Conservation (phyloP, 2,888 invertebrate species). For the Ptilodon capucinus region DNA sequence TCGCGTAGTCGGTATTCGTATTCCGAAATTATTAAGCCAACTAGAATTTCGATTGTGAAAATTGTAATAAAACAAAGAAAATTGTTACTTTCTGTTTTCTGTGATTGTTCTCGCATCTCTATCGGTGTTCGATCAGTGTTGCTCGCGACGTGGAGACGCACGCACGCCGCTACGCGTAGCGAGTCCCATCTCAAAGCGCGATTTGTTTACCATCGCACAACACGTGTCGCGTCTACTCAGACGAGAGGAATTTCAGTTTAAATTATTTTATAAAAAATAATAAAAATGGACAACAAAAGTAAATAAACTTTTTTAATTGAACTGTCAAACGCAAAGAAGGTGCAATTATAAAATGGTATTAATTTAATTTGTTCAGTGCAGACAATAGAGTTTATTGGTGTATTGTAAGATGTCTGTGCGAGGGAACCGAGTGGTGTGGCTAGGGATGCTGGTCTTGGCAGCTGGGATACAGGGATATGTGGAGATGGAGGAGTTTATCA, state of each 20-base stretch:
- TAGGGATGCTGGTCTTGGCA: slow-evolving; percentile 51
- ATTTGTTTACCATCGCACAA: slow-evolving; percentile 52
- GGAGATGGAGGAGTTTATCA: slow-evolving; percentile 79
- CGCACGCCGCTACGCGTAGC: slow-evolving; percentile 52
- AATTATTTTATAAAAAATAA: slow-evolving; percentile 3
- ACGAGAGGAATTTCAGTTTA: too few species aligned
- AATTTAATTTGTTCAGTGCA: slow-evolving; percentile 17
- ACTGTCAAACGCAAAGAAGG: not conserved
- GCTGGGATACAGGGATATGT: slow-evolving; percentile 68
- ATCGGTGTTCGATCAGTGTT: slow-evolving; percentile 69
- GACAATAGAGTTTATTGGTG: slow-evolving; percentile 26
- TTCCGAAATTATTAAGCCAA: slow-evolving; percentile 5
- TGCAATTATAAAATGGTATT: slow-evolving; percentile 5
- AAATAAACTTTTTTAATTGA: slow-evolving; percentile 8
- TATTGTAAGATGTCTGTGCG: slow-evolving; percentile 28
- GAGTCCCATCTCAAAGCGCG: slow-evolving; percentile 37
- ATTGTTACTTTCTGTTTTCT: slow-evolving; percentile 27
- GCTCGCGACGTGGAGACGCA: slow-evolving; percentile 52
- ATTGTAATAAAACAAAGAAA: slow-evolving; percentile 23
- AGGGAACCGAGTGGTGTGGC: slow-evolving; percentile 32
- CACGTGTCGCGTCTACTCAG: slow-evolving; percentile 53
- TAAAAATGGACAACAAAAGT: slow-evolving; percentile 21
- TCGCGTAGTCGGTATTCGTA: not conserved
- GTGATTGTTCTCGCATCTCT: slow-evolving; percentile 44
- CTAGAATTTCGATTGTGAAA: slow-evolving; percentile 27